phyloP scores from a whole-genome alignment of 2,797 vertebrate genomes.

The Ctenopoma kingsleyae region DNA sequence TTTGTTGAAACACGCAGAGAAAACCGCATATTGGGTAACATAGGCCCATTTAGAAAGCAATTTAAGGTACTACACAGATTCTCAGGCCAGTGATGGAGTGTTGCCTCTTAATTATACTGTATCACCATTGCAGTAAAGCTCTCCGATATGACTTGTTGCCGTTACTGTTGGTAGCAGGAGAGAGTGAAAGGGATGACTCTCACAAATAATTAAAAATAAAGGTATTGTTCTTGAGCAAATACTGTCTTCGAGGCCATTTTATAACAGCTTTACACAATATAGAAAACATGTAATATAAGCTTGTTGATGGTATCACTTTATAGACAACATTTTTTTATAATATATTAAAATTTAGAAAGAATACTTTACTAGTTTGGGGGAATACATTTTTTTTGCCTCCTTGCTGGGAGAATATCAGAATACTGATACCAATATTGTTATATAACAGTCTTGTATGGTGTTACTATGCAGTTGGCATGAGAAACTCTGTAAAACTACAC shows the following conservation, averaged over 20 bases:
- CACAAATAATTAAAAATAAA: constrained; percentile 19
- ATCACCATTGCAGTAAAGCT: constrained; percentile 75
- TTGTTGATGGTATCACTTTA: not conserved
- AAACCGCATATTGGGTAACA: constrained; percentile 88
- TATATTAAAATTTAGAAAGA: not conserved
- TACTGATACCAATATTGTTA: constrained; percentile 11
- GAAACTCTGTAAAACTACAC: constrained; percentile 5
- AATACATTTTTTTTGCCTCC: not conserved
- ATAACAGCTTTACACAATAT: not conserved
- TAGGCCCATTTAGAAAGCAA: constrained; percentile 84
- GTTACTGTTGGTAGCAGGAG: constrained; percentile 50
- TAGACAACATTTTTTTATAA: too few species aligned
- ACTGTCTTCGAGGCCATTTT: not conserved
- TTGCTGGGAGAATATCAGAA: too few species aligned
- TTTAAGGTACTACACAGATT: constrained; percentile 80
- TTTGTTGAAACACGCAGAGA: constrained; percentile 80
- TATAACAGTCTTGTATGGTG: constrained; percentile 6
- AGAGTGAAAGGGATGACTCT: constrained; percentile 22
- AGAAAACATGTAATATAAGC: not conserved
- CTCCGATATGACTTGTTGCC: constrained; percentile 70
- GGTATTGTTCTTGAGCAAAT: constrained; percentile 2
- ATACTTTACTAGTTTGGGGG: not conserved
- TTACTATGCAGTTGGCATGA: constrained; percentile 8
- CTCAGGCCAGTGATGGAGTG: constrained; percentile 76
- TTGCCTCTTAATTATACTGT: constrained; percentile 82